Evolutionary conservation across 2,113 vertebrate species (phyloP).

Genomic region (Sebastes fasciatus): DNA sequence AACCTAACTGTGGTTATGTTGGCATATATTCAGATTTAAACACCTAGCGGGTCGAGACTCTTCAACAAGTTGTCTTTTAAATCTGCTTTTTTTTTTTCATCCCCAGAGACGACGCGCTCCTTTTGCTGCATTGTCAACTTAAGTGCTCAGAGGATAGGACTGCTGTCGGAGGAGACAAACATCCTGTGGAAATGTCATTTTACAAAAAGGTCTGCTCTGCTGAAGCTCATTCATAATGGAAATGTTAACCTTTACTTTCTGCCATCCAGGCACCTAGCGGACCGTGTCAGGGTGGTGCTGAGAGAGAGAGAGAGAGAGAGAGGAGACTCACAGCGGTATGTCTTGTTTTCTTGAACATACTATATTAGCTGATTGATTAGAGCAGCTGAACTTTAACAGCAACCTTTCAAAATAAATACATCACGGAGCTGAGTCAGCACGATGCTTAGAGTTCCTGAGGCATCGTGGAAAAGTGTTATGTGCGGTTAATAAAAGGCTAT

Average conservation of each 20-base stretch:
- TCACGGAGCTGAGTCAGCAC: background rate
- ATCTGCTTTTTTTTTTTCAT: background rate
- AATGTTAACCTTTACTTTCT: constrained; percentile 67
- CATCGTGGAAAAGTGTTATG: background rate
- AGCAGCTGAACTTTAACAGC: constrained; percentile 7
- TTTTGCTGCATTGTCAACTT: constrained; percentile 4
- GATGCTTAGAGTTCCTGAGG: background rate
- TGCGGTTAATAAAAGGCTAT: constrained; percentile 25
- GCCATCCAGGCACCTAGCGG: constrained; percentile 8
- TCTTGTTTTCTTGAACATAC: background rate
- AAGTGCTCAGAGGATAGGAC: background rate
- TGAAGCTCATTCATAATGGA: constrained; percentile 61
- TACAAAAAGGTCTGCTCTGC: constrained; percentile 22
- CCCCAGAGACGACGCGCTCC: background rate
- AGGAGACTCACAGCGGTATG: background rate
- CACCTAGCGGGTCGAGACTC: background rate
- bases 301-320: background rate
- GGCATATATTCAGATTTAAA: constrained; percentile 7
- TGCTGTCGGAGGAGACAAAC: constrained; percentile 21
- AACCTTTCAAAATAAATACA: constrained; percentile 3
- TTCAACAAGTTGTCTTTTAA: background rate
- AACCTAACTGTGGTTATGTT: background rate
- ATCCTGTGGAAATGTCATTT: constrained; percentile 41
- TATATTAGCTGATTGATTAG: constrained; percentile 10
- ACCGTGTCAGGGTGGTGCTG: background rate